These are phyloP conservation scores for Caligus rogercresseyi DNA, from an alignment of 1,140 invertebrate species.

Conservation along the genomic window DNA sequence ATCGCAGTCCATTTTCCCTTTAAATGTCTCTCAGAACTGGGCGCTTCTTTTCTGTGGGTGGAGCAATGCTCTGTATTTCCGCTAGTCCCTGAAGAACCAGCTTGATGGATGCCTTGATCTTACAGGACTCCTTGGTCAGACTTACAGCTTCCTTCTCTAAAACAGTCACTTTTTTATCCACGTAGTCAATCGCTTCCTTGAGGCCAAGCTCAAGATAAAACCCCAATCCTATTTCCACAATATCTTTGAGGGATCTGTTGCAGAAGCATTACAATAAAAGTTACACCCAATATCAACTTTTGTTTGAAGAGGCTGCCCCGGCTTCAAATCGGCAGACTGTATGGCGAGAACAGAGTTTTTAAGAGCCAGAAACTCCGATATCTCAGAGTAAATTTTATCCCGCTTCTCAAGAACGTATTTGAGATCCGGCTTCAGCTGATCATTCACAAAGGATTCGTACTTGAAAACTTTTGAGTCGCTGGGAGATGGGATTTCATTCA, in stretches of 20 bases:
- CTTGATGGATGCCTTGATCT: constrained; percentile 59
- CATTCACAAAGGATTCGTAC: constrained; percentile 14
- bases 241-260: constrained; percentile 44
- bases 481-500: not conserved
- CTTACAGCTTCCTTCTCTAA: constrained; percentile 42
- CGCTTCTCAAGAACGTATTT: constrained; percentile 2
- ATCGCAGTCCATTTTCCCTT: not conserved
- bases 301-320: constrained; percentile 40
- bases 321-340: not conserved
- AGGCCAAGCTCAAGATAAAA: constrained; percentile 51
- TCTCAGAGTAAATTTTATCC: constrained; percentile 7
- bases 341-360: constrained; percentile 12
- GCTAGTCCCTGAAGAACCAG: constrained; percentile 45
- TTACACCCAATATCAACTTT: constrained; percentile 58
- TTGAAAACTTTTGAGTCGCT: not conserved
- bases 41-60: not conserved
- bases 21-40: constrained; percentile 2
- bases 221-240: constrained; percentile 52
- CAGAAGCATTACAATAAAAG: constrained; percentile 49
- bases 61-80: constrained; percentile 34
- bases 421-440: constrained; percentile 13
- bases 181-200: constrained; percentile 47
- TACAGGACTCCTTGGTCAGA: constrained; percentile 42
- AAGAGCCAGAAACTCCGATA: constrained; percentile 2
- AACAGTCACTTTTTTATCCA: constrained; percentile 45